These are phyloP conservation scores for Oreochromis niloticus DNA, from an alignment of 2,113 vertebrate genomes.

Conservation along the genomic window DNA sequence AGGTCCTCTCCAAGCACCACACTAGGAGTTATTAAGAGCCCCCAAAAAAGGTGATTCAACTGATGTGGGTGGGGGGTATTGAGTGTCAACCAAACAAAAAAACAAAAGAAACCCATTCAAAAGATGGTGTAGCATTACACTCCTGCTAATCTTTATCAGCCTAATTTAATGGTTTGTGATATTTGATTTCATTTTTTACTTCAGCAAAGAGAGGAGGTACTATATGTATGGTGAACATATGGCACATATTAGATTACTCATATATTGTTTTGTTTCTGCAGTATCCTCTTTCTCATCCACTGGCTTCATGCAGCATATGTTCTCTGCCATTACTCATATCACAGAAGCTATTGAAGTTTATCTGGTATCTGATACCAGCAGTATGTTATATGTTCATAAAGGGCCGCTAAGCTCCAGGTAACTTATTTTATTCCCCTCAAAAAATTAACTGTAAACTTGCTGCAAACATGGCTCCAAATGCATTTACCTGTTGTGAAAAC, in stretches of 20 bases:
- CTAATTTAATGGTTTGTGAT: conserved; percentile 62
- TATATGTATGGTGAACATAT: conserved; percentile 67
- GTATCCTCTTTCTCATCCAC: conserved; percentile 57
- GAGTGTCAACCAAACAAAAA: conserved; percentile 51
- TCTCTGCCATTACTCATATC: conserved; percentile 48
- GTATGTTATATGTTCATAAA: conserved; percentile 2
- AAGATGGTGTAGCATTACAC: conserved; percentile 38
- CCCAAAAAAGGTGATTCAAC: conserved; percentile 51
- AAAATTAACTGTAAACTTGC: not conserved
- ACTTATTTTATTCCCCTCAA: not conserved
- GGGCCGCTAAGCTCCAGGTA: not conserved
- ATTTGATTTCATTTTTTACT: conserved; percentile 68
- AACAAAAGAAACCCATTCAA: conserved; percentile 50
- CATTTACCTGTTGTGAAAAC: not conserved
- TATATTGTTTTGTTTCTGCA: conserved; percentile 59
- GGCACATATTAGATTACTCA: conserved; percentile 68
- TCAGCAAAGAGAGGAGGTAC: conserved; percentile 11
- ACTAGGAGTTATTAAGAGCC: conserved; percentile 45
- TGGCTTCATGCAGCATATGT: conserved; percentile 64
- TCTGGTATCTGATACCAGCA: conserved; percentile 36
- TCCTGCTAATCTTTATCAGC: conserved; percentile 12
- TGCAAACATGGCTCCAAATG: not conserved
- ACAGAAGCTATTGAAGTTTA: conserved; percentile 45
- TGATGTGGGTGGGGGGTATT: conserved; percentile 51
- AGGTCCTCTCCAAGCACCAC: conserved; percentile 22